Conservation (phyloP, 2,113 vertebrate genomes). For the Forbesichthys agassizii region DNA sequence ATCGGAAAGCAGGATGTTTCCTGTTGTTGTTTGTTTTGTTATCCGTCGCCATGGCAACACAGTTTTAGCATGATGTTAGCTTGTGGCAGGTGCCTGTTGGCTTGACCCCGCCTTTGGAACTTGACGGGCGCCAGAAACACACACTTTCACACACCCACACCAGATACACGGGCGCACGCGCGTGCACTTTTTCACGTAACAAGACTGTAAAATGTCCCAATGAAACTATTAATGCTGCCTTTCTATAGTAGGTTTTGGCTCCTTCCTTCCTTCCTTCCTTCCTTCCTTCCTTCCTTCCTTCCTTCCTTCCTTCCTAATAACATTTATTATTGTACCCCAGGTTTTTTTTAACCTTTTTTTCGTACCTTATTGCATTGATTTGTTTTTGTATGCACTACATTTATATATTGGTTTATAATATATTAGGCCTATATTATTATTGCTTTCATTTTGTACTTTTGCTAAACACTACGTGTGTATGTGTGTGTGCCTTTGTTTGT, state of each 20-base stretch:
- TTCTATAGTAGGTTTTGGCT: too few relatives aligned
- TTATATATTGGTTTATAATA: background rate
- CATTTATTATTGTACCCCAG: too few relatives aligned
- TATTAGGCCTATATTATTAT: background rate
- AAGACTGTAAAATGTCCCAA: slow-evolving; percentile 15
- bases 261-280: background rate
- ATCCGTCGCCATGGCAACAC: slow-evolving; percentile 63
- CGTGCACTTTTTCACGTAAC: background rate
- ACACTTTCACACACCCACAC: slow-evolving; percentile 50
- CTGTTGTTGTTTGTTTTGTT: slow-evolving; percentile 58
- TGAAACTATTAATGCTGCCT: too few relatives aligned
- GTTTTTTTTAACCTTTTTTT: too few relatives aligned
- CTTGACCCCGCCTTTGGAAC: slow-evolving; percentile 61
- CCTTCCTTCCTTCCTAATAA: background rate
- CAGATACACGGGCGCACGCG: background rate
- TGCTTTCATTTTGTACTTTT: too few relatives aligned
- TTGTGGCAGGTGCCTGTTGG: slow-evolving; percentile 59
- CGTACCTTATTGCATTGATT: too few relatives aligned
- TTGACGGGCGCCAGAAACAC: slow-evolving; percentile 42
- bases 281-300: too few relatives aligned
- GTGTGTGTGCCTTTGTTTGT: too few relatives aligned
- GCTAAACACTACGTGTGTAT: background rate
- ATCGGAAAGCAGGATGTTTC: slow-evolving; percentile 48
- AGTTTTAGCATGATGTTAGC: slow-evolving; percentile 36
- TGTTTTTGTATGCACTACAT: background rate